These are phyloP conservation scores for Caenorhabditis tropicalis DNA, from an alignment of 1,140 invertebrate species.

Conservation along the genomic window DNA sequence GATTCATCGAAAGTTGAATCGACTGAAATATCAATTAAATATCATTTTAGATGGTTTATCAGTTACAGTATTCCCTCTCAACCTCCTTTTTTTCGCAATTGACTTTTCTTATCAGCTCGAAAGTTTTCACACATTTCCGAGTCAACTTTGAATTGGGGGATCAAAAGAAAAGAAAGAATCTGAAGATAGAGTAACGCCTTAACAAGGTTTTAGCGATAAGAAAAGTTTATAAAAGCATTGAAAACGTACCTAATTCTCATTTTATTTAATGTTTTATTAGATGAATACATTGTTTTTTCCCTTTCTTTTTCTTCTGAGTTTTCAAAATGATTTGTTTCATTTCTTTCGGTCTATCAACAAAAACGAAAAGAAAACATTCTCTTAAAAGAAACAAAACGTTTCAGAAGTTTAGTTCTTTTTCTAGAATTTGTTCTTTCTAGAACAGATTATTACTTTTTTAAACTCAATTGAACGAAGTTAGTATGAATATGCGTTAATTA, in stretches of 20 bases:
- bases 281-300: not conserved
- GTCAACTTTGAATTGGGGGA: not conserved
- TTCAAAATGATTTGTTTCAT: not conserved
- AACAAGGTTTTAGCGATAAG: not conserved
- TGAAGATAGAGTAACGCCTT: not conserved
- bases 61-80: not conserved
- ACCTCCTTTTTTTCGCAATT: not conserved
- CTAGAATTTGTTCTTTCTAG: too few relatives aligned
- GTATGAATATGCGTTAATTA: too few relatives aligned
- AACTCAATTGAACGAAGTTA: too few relatives aligned
- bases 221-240: not conserved
- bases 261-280: not conserved
- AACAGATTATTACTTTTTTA: too few relatives aligned
- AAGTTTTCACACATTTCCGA: not conserved
- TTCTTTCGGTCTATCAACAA: not conserved
- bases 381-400: not conserved
- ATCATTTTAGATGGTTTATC: not conserved
- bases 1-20: not conserved
- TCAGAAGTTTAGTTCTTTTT: not conserved
- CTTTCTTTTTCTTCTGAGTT: not conserved
- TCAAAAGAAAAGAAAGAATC: not conserved
- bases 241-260: not conserved
- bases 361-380: not conserved
- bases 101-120: not conserved
- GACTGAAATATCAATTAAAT: not conserved